Conservation (phyloP, 1,140 invertebrate species). For the Diplogasteroides magnus region DNA sequence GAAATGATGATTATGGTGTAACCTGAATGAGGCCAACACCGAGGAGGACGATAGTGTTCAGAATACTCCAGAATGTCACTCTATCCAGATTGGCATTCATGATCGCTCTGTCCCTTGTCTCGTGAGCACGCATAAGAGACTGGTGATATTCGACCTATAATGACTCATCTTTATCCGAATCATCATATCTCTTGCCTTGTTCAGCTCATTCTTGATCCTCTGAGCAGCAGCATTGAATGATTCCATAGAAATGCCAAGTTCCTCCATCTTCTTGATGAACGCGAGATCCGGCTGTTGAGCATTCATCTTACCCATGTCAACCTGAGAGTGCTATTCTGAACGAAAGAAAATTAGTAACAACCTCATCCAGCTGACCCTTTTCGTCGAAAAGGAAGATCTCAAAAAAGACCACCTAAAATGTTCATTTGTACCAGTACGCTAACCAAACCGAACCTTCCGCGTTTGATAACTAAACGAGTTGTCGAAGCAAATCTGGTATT, state of each 20-base stretch:
- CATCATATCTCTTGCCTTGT: slow-evolving; percentile 51
- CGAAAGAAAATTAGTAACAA: not conserved
- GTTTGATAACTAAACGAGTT: slow-evolving; percentile 58
- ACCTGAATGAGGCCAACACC: slow-evolving; percentile 56
- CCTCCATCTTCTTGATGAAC: slow-evolving; percentile 17
- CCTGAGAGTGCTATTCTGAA: too few species aligned
- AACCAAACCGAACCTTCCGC: slow-evolving; percentile 35
- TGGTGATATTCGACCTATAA: not conserved
- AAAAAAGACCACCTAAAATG: not conserved
- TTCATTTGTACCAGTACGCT: not conserved
- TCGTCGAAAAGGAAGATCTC: slow-evolving; percentile 3
- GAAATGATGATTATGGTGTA: not conserved
- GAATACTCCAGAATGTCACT: slow-evolving; percentile 56
- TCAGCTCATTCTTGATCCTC: slow-evolving; percentile 54
- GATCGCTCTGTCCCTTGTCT: slow-evolving; percentile 56
- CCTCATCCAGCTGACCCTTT: not conserved
- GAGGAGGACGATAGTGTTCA: slow-evolving; percentile 57
- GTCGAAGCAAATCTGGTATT: slow-evolving; percentile 58
- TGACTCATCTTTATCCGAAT: not conserved
- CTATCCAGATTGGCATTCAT: slow-evolving; percentile 56
- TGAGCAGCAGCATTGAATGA: slow-evolving; percentile 54
- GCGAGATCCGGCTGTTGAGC: slow-evolving; percentile 18
- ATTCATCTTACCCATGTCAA: slow-evolving; percentile 40
- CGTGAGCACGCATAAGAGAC: slow-evolving; percentile 53
- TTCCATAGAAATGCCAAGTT: slow-evolving; percentile 22